Conservation (phyloP, 2,888 invertebrate genomes). For the Chymomyza caudatula region DNA sequence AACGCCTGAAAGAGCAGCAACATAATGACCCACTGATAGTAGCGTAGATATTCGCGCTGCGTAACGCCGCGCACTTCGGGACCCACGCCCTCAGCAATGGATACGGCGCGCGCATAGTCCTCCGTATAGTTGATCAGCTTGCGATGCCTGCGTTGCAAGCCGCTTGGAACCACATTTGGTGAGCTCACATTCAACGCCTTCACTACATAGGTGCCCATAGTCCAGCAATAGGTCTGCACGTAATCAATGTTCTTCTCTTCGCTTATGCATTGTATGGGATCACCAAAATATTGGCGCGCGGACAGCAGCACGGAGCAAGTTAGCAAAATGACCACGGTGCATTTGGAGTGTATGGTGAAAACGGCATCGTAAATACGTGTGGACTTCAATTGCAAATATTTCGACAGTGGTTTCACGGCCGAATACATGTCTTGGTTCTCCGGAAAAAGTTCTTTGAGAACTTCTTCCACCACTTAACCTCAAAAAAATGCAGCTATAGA, state of each 20-base stretch:
- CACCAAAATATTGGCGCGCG: constrained; percentile 90
- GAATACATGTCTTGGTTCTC: constrained; percentile 80
- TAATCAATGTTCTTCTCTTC: constrained; percentile 81
- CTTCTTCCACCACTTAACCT: constrained; percentile 47
- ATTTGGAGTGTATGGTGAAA: constrained; percentile 86
- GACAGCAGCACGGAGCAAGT: constrained; percentile 87
- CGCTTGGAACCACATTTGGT: neutral
- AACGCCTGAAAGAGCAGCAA: constrained; percentile 73
- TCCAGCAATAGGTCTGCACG: constrained; percentile 89
- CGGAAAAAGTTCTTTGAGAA: constrained; percentile 50
- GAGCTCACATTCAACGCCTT: constrained; percentile 29
- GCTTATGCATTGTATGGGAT: constrained; percentile 88
- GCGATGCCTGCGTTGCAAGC: neutral
- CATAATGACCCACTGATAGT: constrained; percentile 77
- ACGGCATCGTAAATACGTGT: constrained; percentile 86
- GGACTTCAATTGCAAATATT: constrained; percentile 81
- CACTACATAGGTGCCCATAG: constrained; percentile 84
- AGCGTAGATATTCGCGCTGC: constrained; percentile 73
- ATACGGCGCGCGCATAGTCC: constrained; percentile 47
- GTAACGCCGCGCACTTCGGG: constrained; percentile 53
- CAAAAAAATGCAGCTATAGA: too few species aligned
- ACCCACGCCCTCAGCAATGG: constrained; percentile 67
- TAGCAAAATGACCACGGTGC: constrained; percentile 85
- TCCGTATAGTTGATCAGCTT: constrained; percentile 37
- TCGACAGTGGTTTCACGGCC: constrained; percentile 82